Percentiles rank a stretch among this genome's conserved stretches.
These are phyloP conservation scores for Ivindomyrus marchei DNA, from an alignment of 2,113 vertebrate genomes.

Conservation along the genomic window DNA sequence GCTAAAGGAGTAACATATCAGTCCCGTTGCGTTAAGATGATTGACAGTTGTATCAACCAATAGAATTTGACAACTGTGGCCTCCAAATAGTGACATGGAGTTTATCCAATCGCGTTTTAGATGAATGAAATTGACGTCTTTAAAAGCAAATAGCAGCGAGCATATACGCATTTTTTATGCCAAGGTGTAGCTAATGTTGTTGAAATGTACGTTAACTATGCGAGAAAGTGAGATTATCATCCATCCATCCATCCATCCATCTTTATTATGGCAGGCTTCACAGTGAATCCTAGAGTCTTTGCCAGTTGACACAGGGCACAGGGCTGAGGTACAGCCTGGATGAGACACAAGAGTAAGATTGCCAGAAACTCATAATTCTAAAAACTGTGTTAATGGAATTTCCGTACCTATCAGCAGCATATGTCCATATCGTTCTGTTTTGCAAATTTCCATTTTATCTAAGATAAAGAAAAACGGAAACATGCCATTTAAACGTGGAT, in stretches of 20 bases:
- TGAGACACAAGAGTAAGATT: background rate
- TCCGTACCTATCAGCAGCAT: background rate
- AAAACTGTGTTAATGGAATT: background rate
- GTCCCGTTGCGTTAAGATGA: background rate
- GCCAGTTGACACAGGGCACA: background rate
- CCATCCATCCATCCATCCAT: background rate
- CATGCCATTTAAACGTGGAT: background rate
- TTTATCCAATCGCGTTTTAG: background rate
- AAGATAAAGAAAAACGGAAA: background rate
- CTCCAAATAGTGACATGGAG: background rate
- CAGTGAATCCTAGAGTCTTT: background rate
- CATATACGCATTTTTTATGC: background rate
- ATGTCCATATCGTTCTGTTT: background rate
- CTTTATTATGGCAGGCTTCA: background rate
- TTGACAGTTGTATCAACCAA: background rate
- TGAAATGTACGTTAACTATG: background rate
- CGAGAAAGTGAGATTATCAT: background rate
- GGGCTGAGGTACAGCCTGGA: background rate
- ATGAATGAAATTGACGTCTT: background rate
- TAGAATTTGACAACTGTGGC: background rate
- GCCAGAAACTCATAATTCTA: background rate
- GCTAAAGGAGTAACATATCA: background rate
- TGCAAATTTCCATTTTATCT: background rate
- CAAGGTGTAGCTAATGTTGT: background rate
- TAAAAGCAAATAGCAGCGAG: background rate